Conservation (phyloP, 64 coral and sea anemone genomes). For the Montipora capricornis region DNA sequence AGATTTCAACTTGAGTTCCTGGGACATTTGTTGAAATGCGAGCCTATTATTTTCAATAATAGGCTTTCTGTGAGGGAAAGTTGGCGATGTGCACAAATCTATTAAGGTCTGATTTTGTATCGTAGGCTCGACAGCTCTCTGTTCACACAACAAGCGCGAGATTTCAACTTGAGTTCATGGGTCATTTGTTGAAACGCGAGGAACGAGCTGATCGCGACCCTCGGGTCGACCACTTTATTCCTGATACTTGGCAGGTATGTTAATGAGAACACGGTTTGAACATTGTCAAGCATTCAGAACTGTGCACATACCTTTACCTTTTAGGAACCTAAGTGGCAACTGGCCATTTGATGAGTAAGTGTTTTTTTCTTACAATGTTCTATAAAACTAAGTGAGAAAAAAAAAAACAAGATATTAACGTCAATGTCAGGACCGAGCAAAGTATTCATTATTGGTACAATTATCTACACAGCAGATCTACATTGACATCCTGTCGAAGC, state of each 20-base stretch:
- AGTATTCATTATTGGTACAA: too few species aligned
- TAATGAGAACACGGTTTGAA: too few species aligned
- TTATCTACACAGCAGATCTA: too few species aligned
- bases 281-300: too few species aligned
- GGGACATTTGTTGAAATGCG: slow-evolving; percentile 73
- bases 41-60: not conserved
- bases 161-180: slow-evolving; percentile 79
- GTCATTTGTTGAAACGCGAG: slow-evolving; percentile 75
- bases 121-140: slow-evolving; percentile 10
- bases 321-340: too few species aligned
- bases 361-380: too few species aligned
- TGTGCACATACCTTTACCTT: too few species aligned
- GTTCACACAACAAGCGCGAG: slow-evolving; percentile 70
- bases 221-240: slow-evolving; percentile 80
- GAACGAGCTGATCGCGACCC: slow-evolving; percentile 66
- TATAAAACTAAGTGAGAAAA: too few species aligned
- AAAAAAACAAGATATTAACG: too few species aligned
- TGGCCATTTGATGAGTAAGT: too few species aligned
- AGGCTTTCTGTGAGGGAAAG: not conserved
- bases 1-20: slow-evolving; percentile 80
- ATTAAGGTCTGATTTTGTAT: not conserved
- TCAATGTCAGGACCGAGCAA: too few species aligned
- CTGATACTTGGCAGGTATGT: slow-evolving; percentile 83
- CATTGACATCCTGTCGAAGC: too few species aligned
- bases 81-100: not conserved